phyloP scores from a whole-genome alignment of 1,140 invertebrate genomes.

The Lasioglossum albipes region DNA sequence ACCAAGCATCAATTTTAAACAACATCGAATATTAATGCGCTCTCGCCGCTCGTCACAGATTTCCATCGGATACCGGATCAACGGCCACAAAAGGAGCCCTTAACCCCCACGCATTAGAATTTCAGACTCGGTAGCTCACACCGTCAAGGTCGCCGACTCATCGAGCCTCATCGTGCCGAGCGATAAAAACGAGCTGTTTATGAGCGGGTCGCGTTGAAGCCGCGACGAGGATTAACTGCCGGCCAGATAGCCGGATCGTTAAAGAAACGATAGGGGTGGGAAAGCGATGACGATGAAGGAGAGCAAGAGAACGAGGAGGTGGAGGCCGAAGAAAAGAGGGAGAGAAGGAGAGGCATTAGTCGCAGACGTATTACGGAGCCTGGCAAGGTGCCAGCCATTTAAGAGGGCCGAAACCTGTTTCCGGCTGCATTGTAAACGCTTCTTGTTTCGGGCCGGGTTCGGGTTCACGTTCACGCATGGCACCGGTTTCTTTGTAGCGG shows the following conservation, averaged over 20 bases:
- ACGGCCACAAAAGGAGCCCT: no score
- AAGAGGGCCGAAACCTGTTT: constrained; percentile 62
- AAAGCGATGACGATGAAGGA: neutral
- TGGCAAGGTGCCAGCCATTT: constrained; percentile 58
- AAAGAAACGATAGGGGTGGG: constrained; percentile 19
- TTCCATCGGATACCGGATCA: no score
- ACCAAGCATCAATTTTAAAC: no score
- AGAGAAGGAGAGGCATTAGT: constrained; percentile 44
- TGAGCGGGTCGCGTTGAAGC: constrained; percentile 27
- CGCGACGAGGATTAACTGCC: constrained; percentile 47
- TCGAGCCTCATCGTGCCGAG: constrained; percentile 29
- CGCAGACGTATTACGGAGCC: constrained; percentile 55
- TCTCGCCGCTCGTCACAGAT: no score
- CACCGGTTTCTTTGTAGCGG: constrained; percentile 36
- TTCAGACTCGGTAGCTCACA: constrained; percentile 5
- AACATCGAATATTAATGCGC: no score
- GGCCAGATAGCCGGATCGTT: constrained; percentile 21
- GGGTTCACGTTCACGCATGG: constrained; percentile 2
- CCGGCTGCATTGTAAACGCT: constrained; percentile 44
- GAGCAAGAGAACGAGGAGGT: no score
- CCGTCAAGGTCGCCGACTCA: constrained; percentile 55
- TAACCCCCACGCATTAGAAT: no score
- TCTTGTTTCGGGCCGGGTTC: constrained; percentile 31
- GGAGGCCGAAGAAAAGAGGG: neutral
- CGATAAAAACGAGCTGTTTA: constrained; percentile 62